A percentile compares a stretch with the other conserved stretches of the same genome.
Conservation (phyloP, 2,888 invertebrate genomes). For the Tiliacea citrago region DNA sequence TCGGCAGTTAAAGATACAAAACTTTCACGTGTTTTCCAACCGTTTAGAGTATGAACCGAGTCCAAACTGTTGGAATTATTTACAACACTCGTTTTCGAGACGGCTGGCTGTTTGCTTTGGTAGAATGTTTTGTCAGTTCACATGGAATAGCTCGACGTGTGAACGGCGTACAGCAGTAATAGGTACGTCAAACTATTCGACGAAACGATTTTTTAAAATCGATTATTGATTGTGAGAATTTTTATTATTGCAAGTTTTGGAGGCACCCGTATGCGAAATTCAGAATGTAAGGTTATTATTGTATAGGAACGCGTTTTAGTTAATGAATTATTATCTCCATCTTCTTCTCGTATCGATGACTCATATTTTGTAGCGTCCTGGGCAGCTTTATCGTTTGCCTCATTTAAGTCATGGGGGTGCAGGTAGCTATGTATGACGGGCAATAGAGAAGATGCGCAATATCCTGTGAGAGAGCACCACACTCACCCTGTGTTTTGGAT, state of each 20-base stretch:
- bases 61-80: slow-evolving; percentile 78
- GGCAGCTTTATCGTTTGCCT: neutral
- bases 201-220: neutral
- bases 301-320: neutral
- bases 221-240: neutral
- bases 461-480: no score
- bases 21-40: slow-evolving; percentile 42
- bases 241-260: slow-evolving; percentile 1
- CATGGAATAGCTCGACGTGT: slow-evolving; percentile 39
- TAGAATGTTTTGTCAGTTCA: slow-evolving; percentile 63
- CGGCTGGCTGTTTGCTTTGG: slow-evolving; percentile 64
- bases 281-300: neutral
- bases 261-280: neutral
- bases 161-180: slow-evolving; percentile 18
- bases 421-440: neutral
- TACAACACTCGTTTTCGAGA: slow-evolving; percentile 71
- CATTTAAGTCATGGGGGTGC: neutral
- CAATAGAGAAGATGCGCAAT: neutral
- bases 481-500: neutral
- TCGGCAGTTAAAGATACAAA: slow-evolving; percentile 43
- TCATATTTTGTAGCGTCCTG: neutral
- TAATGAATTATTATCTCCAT: neutral
- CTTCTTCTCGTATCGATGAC: neutral
- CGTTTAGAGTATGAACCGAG: slow-evolving; percentile 72
- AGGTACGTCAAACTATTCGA: slow-evolving; percentile 23